Percentiles rank a stretch among this genome's conserved stretches.
These are phyloP conservation scores for Pituophis catenifer DNA, from an alignment of 2,113 vertebrate genomes.

Conservation along the genomic window DNA sequence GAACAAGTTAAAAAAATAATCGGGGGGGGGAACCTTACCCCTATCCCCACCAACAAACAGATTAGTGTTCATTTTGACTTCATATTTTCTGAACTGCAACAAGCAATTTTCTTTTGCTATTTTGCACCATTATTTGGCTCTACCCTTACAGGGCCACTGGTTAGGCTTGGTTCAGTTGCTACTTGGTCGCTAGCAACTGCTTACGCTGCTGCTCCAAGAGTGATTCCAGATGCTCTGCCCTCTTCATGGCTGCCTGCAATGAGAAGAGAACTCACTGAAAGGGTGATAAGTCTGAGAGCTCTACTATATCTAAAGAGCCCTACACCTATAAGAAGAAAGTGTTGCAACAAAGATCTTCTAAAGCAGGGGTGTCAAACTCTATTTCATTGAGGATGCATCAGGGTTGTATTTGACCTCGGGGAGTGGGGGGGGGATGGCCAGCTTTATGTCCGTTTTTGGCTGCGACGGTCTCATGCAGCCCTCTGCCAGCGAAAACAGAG, in stretches of 20 bases:
- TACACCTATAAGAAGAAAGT: background rate
- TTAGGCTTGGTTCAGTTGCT: background rate
- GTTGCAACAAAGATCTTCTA: background rate
- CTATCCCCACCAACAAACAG: background rate
- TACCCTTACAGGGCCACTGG: background rate
- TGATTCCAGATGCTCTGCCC: slow-evolving; percentile 84
- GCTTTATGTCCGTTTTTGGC: no score
- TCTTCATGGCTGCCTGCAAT: slow-evolving; percentile 81
- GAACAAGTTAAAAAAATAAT: background rate
- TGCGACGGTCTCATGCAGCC: no score
- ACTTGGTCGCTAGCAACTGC: slow-evolving; percentile 73
- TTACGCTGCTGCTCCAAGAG: slow-evolving; percentile 83
- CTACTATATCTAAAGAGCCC: background rate
- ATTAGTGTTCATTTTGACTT: slow-evolving; percentile 3
- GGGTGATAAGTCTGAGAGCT: fast-evolving
- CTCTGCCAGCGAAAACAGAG: no score
- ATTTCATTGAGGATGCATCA: no score
- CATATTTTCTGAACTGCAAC: background rate
- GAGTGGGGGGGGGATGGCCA: no score
- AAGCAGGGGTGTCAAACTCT: no score
- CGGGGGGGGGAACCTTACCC: slow-evolving; percentile 18
- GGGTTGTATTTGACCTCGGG: no score
- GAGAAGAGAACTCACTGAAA: background rate
- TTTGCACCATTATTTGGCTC: background rate
- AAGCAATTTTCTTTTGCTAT: background rate